Percentiles rank a stretch among this genome's conserved stretches.
These are phyloP conservation scores for Auanema sp. DNA, from an alignment of 2,888 invertebrate species.

Conservation along the genomic window DNA sequence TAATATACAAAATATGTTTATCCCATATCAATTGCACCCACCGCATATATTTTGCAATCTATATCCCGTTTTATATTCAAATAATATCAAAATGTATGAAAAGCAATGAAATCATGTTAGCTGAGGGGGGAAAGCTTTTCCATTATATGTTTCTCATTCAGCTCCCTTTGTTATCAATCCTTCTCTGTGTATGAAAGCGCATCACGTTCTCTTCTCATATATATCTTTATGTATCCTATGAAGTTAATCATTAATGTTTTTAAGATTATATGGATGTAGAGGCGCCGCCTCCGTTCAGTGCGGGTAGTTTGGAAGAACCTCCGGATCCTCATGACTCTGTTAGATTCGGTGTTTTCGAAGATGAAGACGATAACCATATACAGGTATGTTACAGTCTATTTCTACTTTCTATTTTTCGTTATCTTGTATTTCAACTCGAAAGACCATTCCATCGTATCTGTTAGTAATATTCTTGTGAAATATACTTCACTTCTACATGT, in stretches of 20 bases:
- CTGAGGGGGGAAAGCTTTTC: too few relatives aligned
- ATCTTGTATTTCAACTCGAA: background rate
- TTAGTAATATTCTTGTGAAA: too few relatives aligned
- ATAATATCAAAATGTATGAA: too few relatives aligned
- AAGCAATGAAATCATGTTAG: too few relatives aligned
- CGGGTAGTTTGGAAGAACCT: constrained; percentile 9
- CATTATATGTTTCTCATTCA: background rate
- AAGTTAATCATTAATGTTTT: too few relatives aligned
- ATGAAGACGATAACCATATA: constrained; percentile 4
- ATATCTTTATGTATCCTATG: too few relatives aligned
- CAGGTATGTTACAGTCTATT: background rate
- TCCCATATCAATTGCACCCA: too few relatives aligned
- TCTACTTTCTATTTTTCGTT: background rate
- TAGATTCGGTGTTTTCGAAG: constrained; percentile 5
- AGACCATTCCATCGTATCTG: too few relatives aligned
- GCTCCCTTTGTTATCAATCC: background rate
- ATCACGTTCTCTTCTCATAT: background rate
- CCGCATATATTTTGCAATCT: too few relatives aligned
- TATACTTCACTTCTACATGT: too few relatives aligned
- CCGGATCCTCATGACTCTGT: background rate
- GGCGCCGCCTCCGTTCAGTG: constrained; percentile 18
- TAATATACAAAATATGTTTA: too few relatives aligned
- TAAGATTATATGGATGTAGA: constrained; percentile 15
- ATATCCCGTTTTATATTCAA: too few relatives aligned
- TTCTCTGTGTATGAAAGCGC: background rate